Evolutionary conservation across 2,797 vertebrate species (phyloP), one percentile per base, ranked within the genome.

Genomic region (Jordanella pulchra): DNA sequence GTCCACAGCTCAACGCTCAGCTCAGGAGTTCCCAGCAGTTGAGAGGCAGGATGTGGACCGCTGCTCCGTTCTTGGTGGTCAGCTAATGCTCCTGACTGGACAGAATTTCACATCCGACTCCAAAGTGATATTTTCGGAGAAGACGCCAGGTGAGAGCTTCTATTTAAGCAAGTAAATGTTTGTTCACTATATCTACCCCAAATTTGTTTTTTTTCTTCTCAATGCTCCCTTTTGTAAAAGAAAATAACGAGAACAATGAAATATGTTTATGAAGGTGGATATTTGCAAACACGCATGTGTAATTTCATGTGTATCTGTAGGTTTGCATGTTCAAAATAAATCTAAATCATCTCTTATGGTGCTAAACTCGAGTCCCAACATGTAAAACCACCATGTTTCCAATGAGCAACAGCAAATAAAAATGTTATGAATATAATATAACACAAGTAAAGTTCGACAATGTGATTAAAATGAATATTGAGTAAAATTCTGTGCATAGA

Each of bases 101-200:
- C 97, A 98, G 73, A 98, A 98, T 79, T 99, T 98, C 87, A 97
- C 96, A 0, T 94, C 96, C 0, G 97, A 98, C 86, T 98, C 97
- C 84, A 97, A 96, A 86, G 97, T 99, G 67, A 90, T 99, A 70
- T 99, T 99, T 83, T 97, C 95, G 7, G 97, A 99, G 91, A 99
- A 97, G 91, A 96, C 95, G 15, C 94, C 96, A 93, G 95, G 97
- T 99, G 83, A 94, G 94, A 47, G 42, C 10, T 15, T 28, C 5
- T 61, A 28, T 55, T 18, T 54, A 47, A 5, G 30, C 23, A 1
- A 14, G 10, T 61, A 44, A 55, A 35, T 35, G 3, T 56, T 54
- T 60, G 4, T 11, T 60, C 28, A 13, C 17, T 21, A 21, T 5
- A 28, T 30, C 7, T 30, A 10, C 12, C 50, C 28, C 13, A 18